Conservation (phyloP, 2,113 vertebrate species). For the Ancistrus triradiatus region DNA sequence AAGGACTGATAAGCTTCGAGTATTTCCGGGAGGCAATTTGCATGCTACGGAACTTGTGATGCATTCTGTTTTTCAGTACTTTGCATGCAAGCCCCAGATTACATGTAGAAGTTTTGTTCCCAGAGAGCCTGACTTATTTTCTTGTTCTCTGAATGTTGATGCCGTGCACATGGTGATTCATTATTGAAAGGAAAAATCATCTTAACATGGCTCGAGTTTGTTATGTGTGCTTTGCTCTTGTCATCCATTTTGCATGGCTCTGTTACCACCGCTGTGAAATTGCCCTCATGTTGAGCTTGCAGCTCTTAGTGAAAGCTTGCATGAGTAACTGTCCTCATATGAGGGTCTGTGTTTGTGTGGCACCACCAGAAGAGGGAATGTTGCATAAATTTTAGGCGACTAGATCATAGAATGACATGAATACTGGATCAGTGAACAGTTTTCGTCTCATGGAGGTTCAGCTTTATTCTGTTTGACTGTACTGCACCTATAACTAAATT, state of each 20-base stretch:
- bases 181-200: conserved; percentile 72
- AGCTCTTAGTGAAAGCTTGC: conserved; percentile 24
- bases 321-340: conserved; percentile 22
- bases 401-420: conserved; percentile 2
- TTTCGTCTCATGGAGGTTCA: conserved; percentile 1
- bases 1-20: conserved; percentile 64
- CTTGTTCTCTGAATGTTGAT: conserved; percentile 60
- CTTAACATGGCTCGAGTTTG: conserved; percentile 68
- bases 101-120: conserved; percentile 79
- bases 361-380: conserved; percentile 4
- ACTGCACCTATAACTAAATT: background rate
- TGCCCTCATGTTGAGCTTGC: conserved; percentile 10
- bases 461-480: background rate
- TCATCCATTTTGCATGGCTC: conserved; percentile 74
- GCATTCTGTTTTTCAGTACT: conserved; percentile 64
- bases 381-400: conserved; percentile 5
- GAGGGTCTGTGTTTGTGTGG: conserved; percentile 19
- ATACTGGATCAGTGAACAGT: conserved; percentile 1
- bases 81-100: conserved; percentile 68
- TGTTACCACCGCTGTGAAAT: conserved; percentile 58
- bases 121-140: conserved; percentile 62
- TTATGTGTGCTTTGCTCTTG: conserved; percentile 70
- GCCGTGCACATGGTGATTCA: conserved; percentile 72
- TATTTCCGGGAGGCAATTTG: conserved; percentile 66
- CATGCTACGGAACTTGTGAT: conserved; percentile 67